A percentile compares a stretch with the other conserved stretches of the same genome.
These are phyloP conservation scores for Drosophila nigromelanica DNA, from an alignment of 1,140 invertebrate genomes.

Conservation along the genomic window DNA sequence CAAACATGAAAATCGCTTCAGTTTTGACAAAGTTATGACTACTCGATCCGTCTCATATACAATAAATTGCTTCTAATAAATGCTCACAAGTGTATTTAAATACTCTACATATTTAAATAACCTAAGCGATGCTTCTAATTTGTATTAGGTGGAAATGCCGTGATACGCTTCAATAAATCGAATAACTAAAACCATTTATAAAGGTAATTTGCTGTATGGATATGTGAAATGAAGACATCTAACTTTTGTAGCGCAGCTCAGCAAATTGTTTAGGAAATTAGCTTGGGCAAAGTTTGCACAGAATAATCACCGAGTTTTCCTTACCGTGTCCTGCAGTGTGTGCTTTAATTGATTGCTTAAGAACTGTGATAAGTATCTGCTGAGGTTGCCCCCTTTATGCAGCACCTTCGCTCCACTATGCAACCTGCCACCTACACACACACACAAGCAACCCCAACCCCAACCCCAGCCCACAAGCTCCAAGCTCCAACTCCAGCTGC, in stretches of 20 bases:
- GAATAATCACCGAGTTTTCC: slow-evolving; percentile 16
- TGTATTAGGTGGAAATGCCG: too few relatives aligned
- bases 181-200: too few relatives aligned
- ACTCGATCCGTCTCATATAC: too few relatives aligned
- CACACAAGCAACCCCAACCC: not conserved
- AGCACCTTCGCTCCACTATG: slow-evolving; percentile 30
- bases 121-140: too few relatives aligned
- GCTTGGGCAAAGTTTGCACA: slow-evolving; percentile 9
- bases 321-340: not conserved
- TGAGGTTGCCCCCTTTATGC: not conserved
- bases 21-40: too few relatives aligned
- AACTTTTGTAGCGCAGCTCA: not conserved
- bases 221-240: not conserved
- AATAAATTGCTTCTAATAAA: too few relatives aligned
- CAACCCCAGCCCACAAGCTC: too few relatives aligned
- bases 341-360: slow-evolving; percentile 43
- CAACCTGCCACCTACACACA: slow-evolving; percentile 1
- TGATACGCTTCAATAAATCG: too few relatives aligned
- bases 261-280: slow-evolving; percentile 33
- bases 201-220: not conserved
- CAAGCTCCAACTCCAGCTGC: not conserved
- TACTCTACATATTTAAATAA: too few relatives aligned
- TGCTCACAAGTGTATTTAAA: too few relatives aligned
- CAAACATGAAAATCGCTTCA: too few relatives aligned
- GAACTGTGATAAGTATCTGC: slow-evolving; percentile 42